Conservation (phyloP, 2,113 vertebrate genomes). For the Motacilla alba region DNA sequence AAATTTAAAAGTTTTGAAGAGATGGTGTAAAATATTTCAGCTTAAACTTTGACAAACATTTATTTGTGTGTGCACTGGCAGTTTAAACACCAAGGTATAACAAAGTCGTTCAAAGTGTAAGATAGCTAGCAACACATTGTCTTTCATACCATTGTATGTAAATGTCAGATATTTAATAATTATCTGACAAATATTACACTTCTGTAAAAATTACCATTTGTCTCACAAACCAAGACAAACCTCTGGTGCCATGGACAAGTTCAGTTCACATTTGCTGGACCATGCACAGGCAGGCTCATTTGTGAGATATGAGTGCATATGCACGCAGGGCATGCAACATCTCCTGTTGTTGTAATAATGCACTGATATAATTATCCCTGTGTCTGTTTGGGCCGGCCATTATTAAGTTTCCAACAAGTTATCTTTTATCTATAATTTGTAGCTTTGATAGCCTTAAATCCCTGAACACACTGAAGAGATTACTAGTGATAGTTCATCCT, state of each 20-base stretch:
- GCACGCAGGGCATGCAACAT: neutral
- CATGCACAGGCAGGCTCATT: rapidly evolving
- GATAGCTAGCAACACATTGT: neutral
- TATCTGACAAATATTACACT: neutral
- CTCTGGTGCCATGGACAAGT: neutral
- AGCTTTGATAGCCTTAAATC: neutral
- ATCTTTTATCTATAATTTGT: neutral
- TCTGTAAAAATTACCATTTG: neutral
- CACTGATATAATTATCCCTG: neutral
- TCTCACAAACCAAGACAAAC: neutral
- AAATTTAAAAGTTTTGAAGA: neutral
- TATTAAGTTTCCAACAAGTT: neutral
- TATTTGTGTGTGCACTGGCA: neutral
- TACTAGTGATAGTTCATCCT: neutral
- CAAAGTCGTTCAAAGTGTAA: neutral
- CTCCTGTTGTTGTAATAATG: neutral
- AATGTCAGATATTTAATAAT: neutral
- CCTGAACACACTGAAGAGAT: neutral
- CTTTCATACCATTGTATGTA: neutral
- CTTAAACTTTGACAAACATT: neutral
- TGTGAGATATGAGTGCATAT: neutral
- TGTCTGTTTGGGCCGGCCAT: neutral
- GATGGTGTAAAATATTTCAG: neutral
- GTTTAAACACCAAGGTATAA: neutral
- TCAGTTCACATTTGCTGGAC: neutral